Base-by-base conservation (phyloP, 2,797 vertebrate genomes). In the Anas georgica region DNA sequence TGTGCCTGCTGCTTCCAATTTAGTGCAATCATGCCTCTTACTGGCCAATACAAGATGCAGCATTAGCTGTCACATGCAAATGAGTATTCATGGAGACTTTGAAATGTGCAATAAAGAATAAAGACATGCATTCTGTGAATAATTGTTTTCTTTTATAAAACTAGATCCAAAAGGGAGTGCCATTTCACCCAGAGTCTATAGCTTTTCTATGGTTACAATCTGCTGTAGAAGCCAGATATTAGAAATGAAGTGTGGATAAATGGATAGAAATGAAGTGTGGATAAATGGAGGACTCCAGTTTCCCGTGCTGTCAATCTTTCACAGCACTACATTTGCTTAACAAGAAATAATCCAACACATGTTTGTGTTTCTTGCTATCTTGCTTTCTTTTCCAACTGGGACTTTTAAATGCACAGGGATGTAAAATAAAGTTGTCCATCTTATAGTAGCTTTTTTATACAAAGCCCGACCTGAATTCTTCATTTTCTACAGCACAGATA, bases 21-120 rank as follows among this genome's bases (percentile, higher is more conserved):
- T 98, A 98, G 97, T 92, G 94, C 97, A 98, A 98, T 98, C 97
- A 98, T 98, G 97, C 98, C 97, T 98, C 98, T 98, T 97, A 97
- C 98, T 98, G 97, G 98, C 95, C 96, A 97, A 93, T 96, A 97
- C 96, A 94, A 97, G 97, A 95, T 97, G 98, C 96, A 97, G 97
- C 98, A 98, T 96, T 97, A 97, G 96, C 97, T 98, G 96, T 97
- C 96, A 97, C 95, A 97, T 87, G 93, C 95, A 97, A 93, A 97
- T 92, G 81, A 95, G 96, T 96, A 97, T 95, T 96, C 93, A 96
- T 90, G 79, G 91, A 46, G 93, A 88, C 95, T 96, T 95, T 97
- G 96, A 97, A 98, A 97, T 85, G 95, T 93, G 95, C 95, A 96
- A 96, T 96, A 95, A 96, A 95, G 92, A 95, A 97, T 94, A 97